These are phyloP conservation scores for Eurypyga helias DNA, from an alignment of 2,113 vertebrate genomes.

Conservation along the genomic window DNA sequence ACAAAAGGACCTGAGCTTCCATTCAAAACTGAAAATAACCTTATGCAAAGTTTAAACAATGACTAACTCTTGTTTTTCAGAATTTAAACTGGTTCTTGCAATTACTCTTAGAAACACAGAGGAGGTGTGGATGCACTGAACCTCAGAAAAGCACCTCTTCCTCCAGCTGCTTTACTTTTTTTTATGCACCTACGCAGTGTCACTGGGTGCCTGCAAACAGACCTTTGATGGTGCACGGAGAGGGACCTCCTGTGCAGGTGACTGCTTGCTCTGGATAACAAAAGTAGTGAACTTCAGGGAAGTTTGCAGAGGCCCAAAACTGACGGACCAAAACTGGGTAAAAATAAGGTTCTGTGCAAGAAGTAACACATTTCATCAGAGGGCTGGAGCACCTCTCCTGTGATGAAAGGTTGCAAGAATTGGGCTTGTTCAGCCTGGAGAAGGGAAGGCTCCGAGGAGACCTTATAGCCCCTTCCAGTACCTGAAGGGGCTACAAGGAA, in stretches of 20 bases:
- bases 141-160: neutral
- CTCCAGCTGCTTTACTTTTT: neutral
- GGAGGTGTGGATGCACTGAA: neutral
- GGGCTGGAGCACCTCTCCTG: no score
- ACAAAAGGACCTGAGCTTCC: neutral
- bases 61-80: neutral
- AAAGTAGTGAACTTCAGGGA: neutral
- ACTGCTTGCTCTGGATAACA: neutral
- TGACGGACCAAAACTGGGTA: neutral
- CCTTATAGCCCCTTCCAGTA: no score
- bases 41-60: neutral
- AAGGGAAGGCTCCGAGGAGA: no score
- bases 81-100: neutral
- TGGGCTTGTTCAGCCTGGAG: no score
- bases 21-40: neutral
- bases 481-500: no score
- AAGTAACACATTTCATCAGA: neutral
- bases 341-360: neutral
- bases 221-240: neutral
- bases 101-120: neutral
- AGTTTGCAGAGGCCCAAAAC: neutral
- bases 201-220: neutral
- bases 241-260: neutral
- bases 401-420: no score
- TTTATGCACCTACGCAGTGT: accelerated